Conservation (phyloP, 2,797 vertebrate species). For the Paedocypris micromegethes region DNA sequence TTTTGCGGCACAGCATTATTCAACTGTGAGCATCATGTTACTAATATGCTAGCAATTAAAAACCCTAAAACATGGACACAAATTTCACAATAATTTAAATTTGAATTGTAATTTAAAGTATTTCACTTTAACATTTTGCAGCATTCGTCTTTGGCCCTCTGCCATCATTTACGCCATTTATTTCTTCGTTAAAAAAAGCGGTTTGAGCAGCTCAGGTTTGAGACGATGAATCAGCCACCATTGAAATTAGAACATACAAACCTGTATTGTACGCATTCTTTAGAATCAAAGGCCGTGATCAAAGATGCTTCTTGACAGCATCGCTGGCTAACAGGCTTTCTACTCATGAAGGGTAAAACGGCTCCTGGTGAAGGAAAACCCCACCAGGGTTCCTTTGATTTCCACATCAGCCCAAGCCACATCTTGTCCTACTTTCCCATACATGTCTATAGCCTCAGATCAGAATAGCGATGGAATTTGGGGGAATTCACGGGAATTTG, state of each 20-base stretch:
- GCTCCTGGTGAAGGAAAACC: slow-evolving; percentile 36
- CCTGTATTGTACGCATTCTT: slow-evolving; percentile 5
- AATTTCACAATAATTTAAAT: too few species aligned
- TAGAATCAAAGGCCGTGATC: slow-evolving; percentile 38
- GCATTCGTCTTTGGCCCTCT: too few species aligned
- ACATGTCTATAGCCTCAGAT: slow-evolving; percentile 30
- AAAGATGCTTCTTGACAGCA: slow-evolving; percentile 39
- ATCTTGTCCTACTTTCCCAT: slow-evolving; percentile 29
- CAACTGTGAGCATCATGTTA: too few species aligned
- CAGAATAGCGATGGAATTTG: slow-evolving; percentile 39
- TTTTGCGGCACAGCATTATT: too few species aligned
- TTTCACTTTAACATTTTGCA: too few species aligned
- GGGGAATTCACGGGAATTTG: slow-evolving; percentile 38
- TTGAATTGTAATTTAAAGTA: too few species aligned
- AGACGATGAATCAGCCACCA: slow-evolving; percentile 8
- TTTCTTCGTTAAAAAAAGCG: too few species aligned
- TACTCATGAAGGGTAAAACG: not conserved
- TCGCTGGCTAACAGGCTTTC: slow-evolving; percentile 22
- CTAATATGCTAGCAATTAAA: too few species aligned
- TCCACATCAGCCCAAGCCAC: slow-evolving; percentile 30
- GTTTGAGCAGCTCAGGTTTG: not conserved
- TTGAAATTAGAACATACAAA: slow-evolving; percentile 14
- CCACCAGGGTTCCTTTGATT: slow-evolving; percentile 35
- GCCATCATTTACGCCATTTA: too few species aligned
- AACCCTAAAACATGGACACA: too few species aligned